These are phyloP conservation scores for Ganaspis brasiliensis DNA, from an alignment of 2,888 invertebrate species.

Conservation along the genomic window DNA sequence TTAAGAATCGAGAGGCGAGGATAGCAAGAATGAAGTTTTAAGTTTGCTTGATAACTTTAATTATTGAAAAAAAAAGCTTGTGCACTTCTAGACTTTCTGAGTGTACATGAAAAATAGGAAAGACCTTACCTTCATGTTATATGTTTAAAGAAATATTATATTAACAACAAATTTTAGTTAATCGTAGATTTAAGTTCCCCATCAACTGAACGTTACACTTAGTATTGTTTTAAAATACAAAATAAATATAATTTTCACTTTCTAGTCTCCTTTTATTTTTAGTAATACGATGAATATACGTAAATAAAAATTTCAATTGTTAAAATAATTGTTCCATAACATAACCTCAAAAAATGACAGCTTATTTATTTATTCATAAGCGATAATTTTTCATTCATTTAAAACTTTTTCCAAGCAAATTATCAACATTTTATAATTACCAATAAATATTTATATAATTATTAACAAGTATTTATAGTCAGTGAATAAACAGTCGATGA, in stretches of 20 bases:
- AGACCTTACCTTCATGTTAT: constrained; percentile 5
- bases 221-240: constrained; percentile 7
- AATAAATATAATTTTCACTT: constrained; percentile 4
- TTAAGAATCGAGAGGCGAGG: constrained; percentile 25
- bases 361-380: no score
- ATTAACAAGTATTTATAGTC: no score
- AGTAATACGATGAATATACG: neutral
- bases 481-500: neutral
- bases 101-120: constrained; percentile 20
- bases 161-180: neutral
- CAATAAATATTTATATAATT: no score
- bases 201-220: neutral
- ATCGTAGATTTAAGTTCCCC: constrained; percentile 3
- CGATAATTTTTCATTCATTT: no score
- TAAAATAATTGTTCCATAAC: no score
- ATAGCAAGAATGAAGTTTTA: constrained; percentile 40
- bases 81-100: constrained; percentile 24
- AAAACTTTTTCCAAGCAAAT: no score
- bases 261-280: neutral
- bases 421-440: no score
- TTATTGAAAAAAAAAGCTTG: constrained; percentile 33
- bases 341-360: no score
- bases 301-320: neutral
- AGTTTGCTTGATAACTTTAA: constrained; percentile 34
- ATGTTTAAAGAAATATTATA: neutral